Conservation (phyloP, 2,888 invertebrate species). For the Scelioninae gen. 1 region DNA sequence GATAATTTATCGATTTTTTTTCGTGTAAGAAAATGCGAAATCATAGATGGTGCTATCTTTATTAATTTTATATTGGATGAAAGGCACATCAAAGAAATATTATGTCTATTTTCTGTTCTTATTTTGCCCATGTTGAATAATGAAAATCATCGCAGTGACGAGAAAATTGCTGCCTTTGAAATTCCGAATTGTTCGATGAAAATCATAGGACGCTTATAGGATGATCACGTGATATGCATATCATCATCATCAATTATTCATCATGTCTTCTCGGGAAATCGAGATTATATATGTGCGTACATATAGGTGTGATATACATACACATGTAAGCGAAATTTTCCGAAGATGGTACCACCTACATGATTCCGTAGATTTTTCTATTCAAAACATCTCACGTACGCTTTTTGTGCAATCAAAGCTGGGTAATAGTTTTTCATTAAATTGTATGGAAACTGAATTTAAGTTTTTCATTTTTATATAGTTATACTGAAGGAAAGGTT, state of each 20-base stretch:
- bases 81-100: too few species aligned
- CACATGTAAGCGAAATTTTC: conserved; percentile 19
- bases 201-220: conserved; percentile 46
- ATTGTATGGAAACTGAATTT: conserved; percentile 42
- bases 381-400: conserved; percentile 26
- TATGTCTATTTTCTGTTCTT: too few species aligned
- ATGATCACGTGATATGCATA: conserved; percentile 50
- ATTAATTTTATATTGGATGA: too few species aligned
- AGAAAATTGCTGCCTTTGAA: conserved; percentile 8
- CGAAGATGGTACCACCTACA: conserved; percentile 36
- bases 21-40: too few species aligned
- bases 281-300: conserved; percentile 35
- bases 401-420: conserved; percentile 18
- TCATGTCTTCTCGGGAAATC: conserved; percentile 43
- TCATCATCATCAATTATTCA: conserved; percentile 59
- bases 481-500: too few species aligned
- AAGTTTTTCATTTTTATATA: too few species aligned
- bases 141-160: background rate
- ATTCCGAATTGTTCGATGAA: conserved; percentile 2
- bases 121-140: too few species aligned
- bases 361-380: conserved; percentile 24
- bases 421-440: conserved; percentile 23
- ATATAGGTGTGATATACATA: background rate
- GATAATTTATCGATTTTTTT: too few species aligned
- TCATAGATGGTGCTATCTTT: too few species aligned